phyloP scores from a whole-genome alignment of 2,113 vertebrate species.

The Ascaphus truei region DNA sequence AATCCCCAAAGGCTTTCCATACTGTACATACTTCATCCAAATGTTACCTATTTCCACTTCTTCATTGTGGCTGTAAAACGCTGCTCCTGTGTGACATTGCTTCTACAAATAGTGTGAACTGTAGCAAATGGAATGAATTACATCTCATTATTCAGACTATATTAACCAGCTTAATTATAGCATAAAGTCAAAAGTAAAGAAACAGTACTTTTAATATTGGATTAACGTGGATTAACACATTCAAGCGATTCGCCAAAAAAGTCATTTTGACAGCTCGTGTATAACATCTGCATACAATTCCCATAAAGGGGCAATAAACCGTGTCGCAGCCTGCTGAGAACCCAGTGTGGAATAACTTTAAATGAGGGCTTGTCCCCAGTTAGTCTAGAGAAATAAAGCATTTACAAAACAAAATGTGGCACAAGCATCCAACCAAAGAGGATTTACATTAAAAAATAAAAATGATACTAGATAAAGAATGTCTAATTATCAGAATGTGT shows the following conservation, averaged over 20 bases:
- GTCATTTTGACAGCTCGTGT: background rate
- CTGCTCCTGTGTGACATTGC: background rate
- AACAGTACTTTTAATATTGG: background rate
- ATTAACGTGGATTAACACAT: background rate
- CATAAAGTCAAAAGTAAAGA: background rate
- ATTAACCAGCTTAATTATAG: background rate
- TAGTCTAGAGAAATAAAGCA: no score
- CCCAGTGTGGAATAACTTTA: no score
- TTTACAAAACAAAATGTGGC: no score
- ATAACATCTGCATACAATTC: no score
- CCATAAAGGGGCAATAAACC: no score
- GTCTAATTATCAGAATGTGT: no score
- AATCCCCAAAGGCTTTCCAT: no score
- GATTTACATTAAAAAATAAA: no score
- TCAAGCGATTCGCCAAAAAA: background rate
- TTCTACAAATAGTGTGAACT: background rate
- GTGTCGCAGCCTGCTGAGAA: no score
- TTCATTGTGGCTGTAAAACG: background rate
- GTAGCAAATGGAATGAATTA: conserved; percentile 8
- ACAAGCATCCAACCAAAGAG: no score
- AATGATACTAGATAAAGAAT: no score
- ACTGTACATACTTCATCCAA: background rate
- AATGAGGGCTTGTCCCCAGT: no score
- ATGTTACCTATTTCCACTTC: background rate
- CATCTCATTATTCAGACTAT: background rate